Conservation (phyloP, 1,140 invertebrate genomes). For the Drosophila burlai region DNA sequence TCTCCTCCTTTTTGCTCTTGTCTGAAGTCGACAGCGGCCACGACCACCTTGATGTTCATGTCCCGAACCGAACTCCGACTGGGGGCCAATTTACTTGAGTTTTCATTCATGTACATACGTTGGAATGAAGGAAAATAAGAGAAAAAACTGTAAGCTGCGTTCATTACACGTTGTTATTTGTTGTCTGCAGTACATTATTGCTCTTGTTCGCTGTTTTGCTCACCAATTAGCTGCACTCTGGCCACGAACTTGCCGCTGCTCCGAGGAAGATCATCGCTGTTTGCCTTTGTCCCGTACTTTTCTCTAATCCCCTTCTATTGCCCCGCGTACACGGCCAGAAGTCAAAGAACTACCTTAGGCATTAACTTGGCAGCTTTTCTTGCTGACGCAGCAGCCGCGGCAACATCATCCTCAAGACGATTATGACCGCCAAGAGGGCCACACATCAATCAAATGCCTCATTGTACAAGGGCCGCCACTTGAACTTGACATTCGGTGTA, state of each 20-base stretch:
- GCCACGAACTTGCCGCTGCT: constrained; percentile 32
- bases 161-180: constrained; percentile 83
- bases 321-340: constrained; percentile 10
- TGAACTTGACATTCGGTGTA: constrained; percentile 56
- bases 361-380: constrained; percentile 34
- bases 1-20: constrained; percentile 32
- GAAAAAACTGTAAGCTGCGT: constrained; percentile 70
- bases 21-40: constrained; percentile 48
- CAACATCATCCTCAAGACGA: constrained; percentile 43
- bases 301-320: constrained; percentile 35
- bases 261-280: not conserved
- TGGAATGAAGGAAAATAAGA: constrained; percentile 42
- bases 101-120: constrained; percentile 59
- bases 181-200: constrained; percentile 81
- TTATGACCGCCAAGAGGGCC: constrained; percentile 38
- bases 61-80: constrained; percentile 55
- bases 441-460: constrained; percentile 67
- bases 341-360: constrained; percentile 54
- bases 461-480: constrained; percentile 57
- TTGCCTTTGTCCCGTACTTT: constrained; percentile 33
- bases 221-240: constrained; percentile 72
- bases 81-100: constrained; percentile 75
- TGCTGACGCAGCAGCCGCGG: constrained; percentile 47
- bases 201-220: constrained; percentile 78
- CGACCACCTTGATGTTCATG: constrained; percentile 70